Conservation (phyloP, 92 coral and sea anemone genomes). For the Micromussa lordhowensis region DNA sequence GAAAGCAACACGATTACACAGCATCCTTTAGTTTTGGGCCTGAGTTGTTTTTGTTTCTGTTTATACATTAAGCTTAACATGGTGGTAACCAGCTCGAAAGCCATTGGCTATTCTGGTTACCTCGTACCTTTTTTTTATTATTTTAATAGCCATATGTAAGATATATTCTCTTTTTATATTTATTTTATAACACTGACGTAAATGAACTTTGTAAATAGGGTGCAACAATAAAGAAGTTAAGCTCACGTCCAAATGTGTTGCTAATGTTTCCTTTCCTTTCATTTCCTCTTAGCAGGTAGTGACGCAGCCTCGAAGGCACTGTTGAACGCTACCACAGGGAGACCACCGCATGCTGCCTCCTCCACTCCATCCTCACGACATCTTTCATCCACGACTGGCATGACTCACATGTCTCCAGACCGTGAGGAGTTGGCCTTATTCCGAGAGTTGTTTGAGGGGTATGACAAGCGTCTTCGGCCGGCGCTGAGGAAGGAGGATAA, state of each 20-base stretch:
- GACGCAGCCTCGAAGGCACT: background rate
- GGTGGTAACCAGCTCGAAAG: too few species aligned
- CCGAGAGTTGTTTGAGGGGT: constrained; percentile 74
- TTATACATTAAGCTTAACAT: too few species aligned
- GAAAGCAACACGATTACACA: too few species aligned
- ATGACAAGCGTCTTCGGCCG: constrained; percentile 77
- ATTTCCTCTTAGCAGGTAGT: background rate
- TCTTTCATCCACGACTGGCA: constrained; percentile 28
- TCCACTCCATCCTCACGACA: constrained; percentile 31
- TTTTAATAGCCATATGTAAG: too few species aligned
- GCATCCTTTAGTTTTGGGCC: too few species aligned
- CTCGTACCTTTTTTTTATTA: too few species aligned
- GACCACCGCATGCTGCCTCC: background rate
- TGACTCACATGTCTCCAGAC: constrained; percentile 50
- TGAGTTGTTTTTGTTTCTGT: too few species aligned
- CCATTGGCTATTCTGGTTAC: too few species aligned
- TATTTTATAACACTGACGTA: too few species aligned
- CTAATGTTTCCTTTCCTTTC: background rate
- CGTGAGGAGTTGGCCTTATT: constrained; percentile 65
- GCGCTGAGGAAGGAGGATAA: constrained; percentile 73
- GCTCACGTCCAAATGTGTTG: background rate
- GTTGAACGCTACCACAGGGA: constrained; percentile 8
- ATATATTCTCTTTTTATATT: too few species aligned
- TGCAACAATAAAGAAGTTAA: too few species aligned
- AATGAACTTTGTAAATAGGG: too few species aligned